phyloP scores from a whole-genome alignment of 2,888 invertebrate species.

The Dorcus hopei region DNA sequence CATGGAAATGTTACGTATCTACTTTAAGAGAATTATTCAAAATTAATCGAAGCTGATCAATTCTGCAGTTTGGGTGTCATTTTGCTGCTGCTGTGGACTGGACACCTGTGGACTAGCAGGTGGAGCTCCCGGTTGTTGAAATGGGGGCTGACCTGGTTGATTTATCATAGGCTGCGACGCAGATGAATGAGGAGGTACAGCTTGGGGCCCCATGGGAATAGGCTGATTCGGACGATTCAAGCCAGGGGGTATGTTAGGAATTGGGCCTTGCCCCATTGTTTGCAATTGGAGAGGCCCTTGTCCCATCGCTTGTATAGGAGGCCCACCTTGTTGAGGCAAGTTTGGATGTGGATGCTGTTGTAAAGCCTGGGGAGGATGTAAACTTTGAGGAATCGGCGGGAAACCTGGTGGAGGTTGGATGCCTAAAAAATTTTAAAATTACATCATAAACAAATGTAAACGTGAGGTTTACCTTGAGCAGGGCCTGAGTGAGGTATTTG shows the following conservation, averaged over 20 bases:
- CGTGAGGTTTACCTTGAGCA: neutral
- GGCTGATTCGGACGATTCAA: slow-evolving; percentile 1
- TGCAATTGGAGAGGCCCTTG: neutral
- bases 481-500: slow-evolving; percentile 24
- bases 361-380: slow-evolving; percentile 11
- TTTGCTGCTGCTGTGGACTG: slow-evolving; percentile 40
- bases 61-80: slow-evolving; percentile 66
- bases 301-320: slow-evolving; percentile 14
- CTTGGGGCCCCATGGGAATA: slow-evolving; percentile 9
- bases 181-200: slow-evolving; percentile 15
- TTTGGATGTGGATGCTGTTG: slow-evolving; percentile 3
- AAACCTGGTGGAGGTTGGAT: slow-evolving; percentile 28
- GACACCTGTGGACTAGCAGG: slow-evolving; percentile 31
- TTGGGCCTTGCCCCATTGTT: neutral
- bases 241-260: neutral
- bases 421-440: neutral
- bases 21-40: neutral
- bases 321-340: slow-evolving; percentile 7
- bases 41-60: slow-evolving; percentile 77
- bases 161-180: slow-evolving; percentile 26
- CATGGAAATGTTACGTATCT: too few species aligned
- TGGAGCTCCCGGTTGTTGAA: slow-evolving; percentile 32
- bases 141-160: slow-evolving; percentile 18
- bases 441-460: neutral
- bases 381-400: slow-evolving; percentile 20